These are phyloP conservation scores for Willowsia nigromaculata DNA, from an alignment of 2,888 invertebrate genomes.

Conservation along the genomic window DNA sequence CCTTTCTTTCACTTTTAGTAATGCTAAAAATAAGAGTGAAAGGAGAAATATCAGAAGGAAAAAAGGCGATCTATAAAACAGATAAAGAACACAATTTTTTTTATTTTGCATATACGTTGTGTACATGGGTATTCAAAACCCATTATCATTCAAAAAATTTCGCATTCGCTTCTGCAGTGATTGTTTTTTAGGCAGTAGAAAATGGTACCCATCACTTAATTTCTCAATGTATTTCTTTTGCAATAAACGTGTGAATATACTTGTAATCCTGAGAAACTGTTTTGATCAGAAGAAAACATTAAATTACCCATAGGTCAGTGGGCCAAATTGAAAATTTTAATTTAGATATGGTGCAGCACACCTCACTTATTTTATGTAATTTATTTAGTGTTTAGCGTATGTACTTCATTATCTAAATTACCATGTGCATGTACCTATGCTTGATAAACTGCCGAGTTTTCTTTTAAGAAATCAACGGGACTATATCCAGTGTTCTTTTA, in stretches of 20 bases:
- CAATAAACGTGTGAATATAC: no score
- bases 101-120: not conserved
- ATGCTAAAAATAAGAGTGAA: not conserved
- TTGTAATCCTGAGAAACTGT: not conserved
- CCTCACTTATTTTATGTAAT: not conserved
- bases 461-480: no score
- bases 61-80: constrained; percentile 31
- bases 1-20: not conserved
- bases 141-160: no score
- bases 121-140: no score
- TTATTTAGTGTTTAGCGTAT: not conserved
- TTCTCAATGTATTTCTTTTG: no score
- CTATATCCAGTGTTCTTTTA: not conserved
- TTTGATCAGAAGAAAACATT: not conserved
- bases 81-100: constrained; percentile 33
- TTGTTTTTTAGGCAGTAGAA: no score
- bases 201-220: no score
- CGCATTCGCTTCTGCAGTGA: no score
- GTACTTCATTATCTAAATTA: not conserved
- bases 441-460: no score
- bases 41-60: no score
- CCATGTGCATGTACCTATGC: no score
- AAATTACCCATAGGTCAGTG: constrained; percentile 16
- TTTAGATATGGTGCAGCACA: not conserved
- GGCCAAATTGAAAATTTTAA: constrained; percentile 6